These are phyloP conservation scores for Rafetus swinhoei DNA, from an alignment of 2,113 vertebrate species.

Conservation along the genomic window DNA sequence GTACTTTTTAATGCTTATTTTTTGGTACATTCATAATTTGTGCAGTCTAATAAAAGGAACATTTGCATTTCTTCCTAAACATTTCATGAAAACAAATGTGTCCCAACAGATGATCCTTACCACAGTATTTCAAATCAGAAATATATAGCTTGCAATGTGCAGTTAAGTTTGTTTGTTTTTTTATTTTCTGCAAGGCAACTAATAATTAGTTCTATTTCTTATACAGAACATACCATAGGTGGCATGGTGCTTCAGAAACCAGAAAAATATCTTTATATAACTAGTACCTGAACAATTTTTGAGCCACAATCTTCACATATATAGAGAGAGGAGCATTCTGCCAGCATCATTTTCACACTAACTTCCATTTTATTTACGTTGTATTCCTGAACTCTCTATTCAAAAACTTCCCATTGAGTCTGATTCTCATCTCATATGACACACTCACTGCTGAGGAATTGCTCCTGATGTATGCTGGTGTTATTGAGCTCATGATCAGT, in stretches of 20 bases:
- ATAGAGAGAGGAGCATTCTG: accelerated
- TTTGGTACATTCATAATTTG: neutral
- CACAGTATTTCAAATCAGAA: slow-evolving; percentile 33
- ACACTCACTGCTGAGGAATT: neutral
- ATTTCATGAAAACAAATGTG: accelerated
- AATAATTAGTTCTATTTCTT: neutral
- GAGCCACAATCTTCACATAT: accelerated
- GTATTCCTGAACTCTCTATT: neutral
- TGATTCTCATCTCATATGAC: no score
- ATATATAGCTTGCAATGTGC: slow-evolving; percentile 27
- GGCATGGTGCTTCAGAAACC: accelerated
- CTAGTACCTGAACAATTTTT: accelerated
- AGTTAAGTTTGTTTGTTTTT: neutral
- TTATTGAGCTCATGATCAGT: neutral
- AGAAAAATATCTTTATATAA: no score
- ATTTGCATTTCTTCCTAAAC: neutral
- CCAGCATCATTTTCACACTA: accelerated
- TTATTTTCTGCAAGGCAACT: neutral
- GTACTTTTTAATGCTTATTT: slow-evolving; percentile 38
- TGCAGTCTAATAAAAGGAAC: neutral
- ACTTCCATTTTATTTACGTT: neutral
- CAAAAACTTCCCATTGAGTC: neutral
- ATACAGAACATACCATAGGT: accelerated
- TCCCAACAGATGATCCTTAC: neutral
- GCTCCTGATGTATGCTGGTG: neutral